Percentiles rank a stretch among this genome's conserved stretches.
Evolutionary conservation across 2,113 vertebrate genomes (phyloP).

Genomic region (Cephalopholis sonnerati): DNA sequence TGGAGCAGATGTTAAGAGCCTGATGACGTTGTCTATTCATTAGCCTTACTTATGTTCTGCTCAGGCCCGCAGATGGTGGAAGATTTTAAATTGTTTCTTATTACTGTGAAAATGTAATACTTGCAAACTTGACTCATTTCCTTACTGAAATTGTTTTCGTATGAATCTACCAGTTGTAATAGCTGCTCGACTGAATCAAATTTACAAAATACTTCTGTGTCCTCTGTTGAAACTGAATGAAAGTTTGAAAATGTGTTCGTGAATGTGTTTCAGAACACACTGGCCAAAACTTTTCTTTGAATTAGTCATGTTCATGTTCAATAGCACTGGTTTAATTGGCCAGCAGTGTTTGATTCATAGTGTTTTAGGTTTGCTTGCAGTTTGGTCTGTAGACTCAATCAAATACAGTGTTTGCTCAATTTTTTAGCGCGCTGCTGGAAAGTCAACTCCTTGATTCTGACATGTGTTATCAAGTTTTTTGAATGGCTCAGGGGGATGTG

Average conservation of each 20-base stretch:
- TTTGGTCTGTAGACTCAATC: not conserved
- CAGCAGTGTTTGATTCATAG: not conserved
- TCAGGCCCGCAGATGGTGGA: not conserved
- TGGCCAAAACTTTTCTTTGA: not conserved
- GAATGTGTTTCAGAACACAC: not conserved
- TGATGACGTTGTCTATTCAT: constrained; percentile 20
- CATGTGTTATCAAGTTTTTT: too few species aligned
- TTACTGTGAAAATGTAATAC: not conserved
- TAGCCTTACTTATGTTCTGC: constrained; percentile 8
- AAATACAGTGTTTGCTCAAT: too few species aligned
- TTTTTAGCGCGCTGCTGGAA: too few species aligned
- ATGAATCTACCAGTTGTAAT: not conserved
- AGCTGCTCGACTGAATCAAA: not conserved
- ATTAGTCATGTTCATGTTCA: not conserved
- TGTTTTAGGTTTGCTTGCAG: not conserved
- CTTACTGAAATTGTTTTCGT: not conserved
- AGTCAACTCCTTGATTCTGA: too few species aligned
- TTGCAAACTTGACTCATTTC: not conserved
- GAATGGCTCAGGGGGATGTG: too few species aligned
- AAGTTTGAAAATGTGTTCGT: not conserved
- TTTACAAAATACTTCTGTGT: not conserved
- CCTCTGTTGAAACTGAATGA: not conserved
- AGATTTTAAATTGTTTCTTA: not conserved
- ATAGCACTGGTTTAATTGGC: not conserved
- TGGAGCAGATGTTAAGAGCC: constrained; percentile 26